phyloP scores from a whole-genome alignment of 2,888 invertebrate species.

The Iselma pallidipennis region DNA sequence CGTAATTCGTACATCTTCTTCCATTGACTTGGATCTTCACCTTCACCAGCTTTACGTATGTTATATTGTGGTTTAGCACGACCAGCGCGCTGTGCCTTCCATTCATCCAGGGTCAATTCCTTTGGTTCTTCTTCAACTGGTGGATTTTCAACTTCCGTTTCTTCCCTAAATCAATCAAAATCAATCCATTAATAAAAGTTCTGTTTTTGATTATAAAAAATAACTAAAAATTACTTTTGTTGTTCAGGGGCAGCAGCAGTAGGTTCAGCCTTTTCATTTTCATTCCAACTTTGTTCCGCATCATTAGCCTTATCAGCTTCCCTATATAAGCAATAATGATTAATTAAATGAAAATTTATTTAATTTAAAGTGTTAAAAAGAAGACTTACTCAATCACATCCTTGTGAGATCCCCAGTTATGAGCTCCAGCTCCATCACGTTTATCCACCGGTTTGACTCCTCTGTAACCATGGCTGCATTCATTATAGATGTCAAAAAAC shows the following conservation, averaged over 20 bases:
- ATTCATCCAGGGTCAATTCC: constrained; percentile 92
- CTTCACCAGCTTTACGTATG: constrained; percentile 91
- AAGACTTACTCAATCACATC: constrained; percentile 81
- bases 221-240: constrained; percentile 38
- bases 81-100: constrained; percentile 83
- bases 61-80: constrained; percentile 88
- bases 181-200: neutral
- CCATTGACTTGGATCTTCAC: constrained; percentile 90
- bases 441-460: constrained; percentile 94
- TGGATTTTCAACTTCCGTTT: constrained; percentile 41
- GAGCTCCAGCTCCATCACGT: constrained; percentile 91
- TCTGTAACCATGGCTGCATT: constrained; percentile 62
- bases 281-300: constrained; percentile 51
- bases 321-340: constrained; percentile 41
- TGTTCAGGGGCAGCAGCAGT: constrained; percentile 40
- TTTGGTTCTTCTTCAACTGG: constrained; percentile 76
- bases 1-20: constrained; percentile 85
- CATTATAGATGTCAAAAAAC: constrained; percentile 49
- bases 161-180: constrained; percentile 42
- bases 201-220: neutral
- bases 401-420: constrained; percentile 94
- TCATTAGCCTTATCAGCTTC: constrained; percentile 50
- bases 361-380: neutral
- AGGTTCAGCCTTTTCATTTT: constrained; percentile 59
- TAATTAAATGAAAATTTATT: constrained; percentile 10